Evolutionary conservation across 1,140 invertebrate species (phyloP).

Genomic region (Drosophila pruinosa): DNA sequence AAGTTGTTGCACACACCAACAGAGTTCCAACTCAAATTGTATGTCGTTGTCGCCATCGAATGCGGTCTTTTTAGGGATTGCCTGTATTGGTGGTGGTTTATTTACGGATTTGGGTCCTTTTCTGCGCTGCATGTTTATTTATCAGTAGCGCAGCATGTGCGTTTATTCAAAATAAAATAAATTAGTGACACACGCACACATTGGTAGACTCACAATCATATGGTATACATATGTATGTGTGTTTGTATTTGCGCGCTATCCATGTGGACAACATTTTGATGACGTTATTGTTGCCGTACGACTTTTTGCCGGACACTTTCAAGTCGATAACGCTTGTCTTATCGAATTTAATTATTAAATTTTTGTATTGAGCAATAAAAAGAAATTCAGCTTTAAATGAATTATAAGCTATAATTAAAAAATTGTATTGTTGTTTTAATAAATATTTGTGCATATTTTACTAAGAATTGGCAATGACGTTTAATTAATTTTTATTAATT

Average conservation of each 20-base stretch:
- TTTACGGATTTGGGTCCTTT: constrained; percentile 54
- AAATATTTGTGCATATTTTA: too few relatives aligned
- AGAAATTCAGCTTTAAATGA: too few relatives aligned
- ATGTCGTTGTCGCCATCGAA: constrained; percentile 84
- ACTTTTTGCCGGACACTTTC: neutral
- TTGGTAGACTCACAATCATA: constrained; percentile 6
- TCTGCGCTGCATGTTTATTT: constrained; percentile 54
- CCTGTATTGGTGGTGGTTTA: constrained; percentile 61
- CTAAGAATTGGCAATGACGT: too few relatives aligned
- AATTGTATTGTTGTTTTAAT: too few relatives aligned
- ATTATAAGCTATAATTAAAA: too few relatives aligned
- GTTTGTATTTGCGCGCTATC: neutral
- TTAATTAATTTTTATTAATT: neutral
- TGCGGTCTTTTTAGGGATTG: constrained; percentile 30
- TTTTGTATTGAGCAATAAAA: too few relatives aligned
- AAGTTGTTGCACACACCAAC: constrained; percentile 90
- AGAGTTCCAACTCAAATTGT: constrained; percentile 89
- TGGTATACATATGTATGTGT: constrained; percentile 3
- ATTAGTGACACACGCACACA: neutral
- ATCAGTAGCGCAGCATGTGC: constrained; percentile 13
- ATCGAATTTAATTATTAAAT: too few relatives aligned
- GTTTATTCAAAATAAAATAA: constrained; percentile 14
- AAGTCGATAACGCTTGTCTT: too few relatives aligned
- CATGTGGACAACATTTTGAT: neutral
- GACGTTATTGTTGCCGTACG: neutral